Base-by-base conservation (phyloP, 1,140 invertebrate species). In the Octopus sinensis region DNA sequence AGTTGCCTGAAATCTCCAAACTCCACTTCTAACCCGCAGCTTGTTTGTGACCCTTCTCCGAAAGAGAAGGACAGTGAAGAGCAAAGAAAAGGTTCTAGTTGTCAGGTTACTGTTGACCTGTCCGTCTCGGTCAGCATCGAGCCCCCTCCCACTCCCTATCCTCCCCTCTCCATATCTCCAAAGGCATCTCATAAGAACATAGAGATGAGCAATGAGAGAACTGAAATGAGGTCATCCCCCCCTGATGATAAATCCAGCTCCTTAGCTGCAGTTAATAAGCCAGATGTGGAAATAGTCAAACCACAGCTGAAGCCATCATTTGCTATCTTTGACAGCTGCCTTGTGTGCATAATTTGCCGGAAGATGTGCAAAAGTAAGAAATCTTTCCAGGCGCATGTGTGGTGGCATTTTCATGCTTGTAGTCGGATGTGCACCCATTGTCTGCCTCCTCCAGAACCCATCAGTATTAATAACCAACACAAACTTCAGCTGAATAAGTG, bases 381-480 rank as follows among this genome's bases (percentile, higher is more conserved):
- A 7, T 23, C 7, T 4, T 77, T 77, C 52, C 76, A 77, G 7
- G n/a, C 76, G 0, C 76, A 77, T 43, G 52, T 77, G 23, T 77
- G 76, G 76, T 77, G 76, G 76, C 76, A 77, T 43, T 77, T 77
- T 43, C 76, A 77, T 43, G 52, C 43, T 6, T 51, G 52, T 13
- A 43, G 52, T 13, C 23, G 52, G 17, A 17, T 77, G 5, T 77
- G 76, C 76, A 51, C 17, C 30, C 30, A 77, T 51, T 77, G 76
- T 51, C 68, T 23, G 7, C 17, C 5, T 13, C 6, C 13, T 6
- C 68, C 6, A 73, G 17, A 73, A 73, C 17, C 17, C 30, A 23
- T 23, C 17, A 23, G 30, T 23, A 13, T 6, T 23, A 73, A 73
- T 73, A 23, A 23, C 7, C 23, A 51, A 77, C 17, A 13, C 6